Base-by-base conservation (phyloP, 2,797 vertebrate species). In the Anguilla anguilla region DNA sequence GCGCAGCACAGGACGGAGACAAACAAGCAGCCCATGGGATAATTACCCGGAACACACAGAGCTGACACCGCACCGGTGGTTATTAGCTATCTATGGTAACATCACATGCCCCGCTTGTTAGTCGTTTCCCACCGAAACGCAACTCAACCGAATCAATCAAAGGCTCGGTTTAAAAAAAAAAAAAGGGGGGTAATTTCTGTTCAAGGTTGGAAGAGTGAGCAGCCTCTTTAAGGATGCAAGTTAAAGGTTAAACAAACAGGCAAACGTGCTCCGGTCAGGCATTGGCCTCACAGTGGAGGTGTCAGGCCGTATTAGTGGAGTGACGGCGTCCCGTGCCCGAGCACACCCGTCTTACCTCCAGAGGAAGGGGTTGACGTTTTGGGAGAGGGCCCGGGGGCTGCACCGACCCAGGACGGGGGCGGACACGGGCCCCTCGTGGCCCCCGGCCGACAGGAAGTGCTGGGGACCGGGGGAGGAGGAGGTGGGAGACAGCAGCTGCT, bases 321-420 rank as follows among this genome's bases (percentile, higher is more conserved):
- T 43, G 35, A 53, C 28, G 22, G 87, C 5, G 57, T n/a, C 72
- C 79, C 15, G n/a, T 2, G 39, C 28, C 2, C 83, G 51, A 25
- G 67, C 59, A 85, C 85, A 55, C 9, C 91, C 51, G 89, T 59
- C 97, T 99, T 98, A 99, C 98, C 98, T 99, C 97, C 98, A 98
- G 91, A 97, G 96, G 91, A 98, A 96, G 89, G 97, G 97, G 94
- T 94, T 96, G 93, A 95, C 96, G 49, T 96, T 96, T 90, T 95
- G 97, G 95, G 95, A 96, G 88, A 95, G 94, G 88, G 94, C 91
- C 85, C 93, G 92, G 89, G 95, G 93, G 90, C 90, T 95, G 94
- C 95, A 95, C 94, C 96, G 96, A 86, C 94, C 94, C 93, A 97
- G 95, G 93, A 96, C 96, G 92, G 98, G 97, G 94, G 97, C 96